These are phyloP conservation scores for Podotricha telesiphe DNA, from an alignment of 2,888 invertebrate species.

Conservation along the genomic window DNA sequence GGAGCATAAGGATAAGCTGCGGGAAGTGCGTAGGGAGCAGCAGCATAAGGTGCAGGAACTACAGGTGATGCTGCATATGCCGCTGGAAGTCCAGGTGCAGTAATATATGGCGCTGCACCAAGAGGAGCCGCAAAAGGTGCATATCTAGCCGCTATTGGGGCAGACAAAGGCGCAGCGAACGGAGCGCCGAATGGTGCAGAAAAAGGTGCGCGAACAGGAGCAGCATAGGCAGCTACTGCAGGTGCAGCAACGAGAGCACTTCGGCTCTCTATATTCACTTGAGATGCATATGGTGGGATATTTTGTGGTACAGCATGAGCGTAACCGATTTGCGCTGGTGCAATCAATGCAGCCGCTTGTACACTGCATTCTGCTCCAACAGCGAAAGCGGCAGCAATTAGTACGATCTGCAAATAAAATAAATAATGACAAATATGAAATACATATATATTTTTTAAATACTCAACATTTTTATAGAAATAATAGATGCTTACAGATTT, in stretches of 20 bases:
- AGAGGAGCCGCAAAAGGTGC: slow-evolving; percentile 44
- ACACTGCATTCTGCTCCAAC: slow-evolving; percentile 70
- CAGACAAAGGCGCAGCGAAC: slow-evolving; percentile 51
- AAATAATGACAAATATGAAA: slow-evolving; percentile 15
- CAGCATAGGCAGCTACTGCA: slow-evolving; percentile 40
- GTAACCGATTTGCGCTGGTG: slow-evolving; percentile 84
- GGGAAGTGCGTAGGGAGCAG: slow-evolving; percentile 45
- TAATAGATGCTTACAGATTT: slow-evolving; percentile 72
- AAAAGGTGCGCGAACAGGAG: slow-evolving; percentile 33
- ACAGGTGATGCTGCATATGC: slow-evolving; percentile 48
- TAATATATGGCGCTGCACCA: slow-evolving; percentile 49
- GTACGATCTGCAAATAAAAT: slow-evolving; percentile 67
- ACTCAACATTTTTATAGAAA: not conserved
- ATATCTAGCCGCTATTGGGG: slow-evolving; percentile 39
- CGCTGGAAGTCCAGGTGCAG: slow-evolving; percentile 45
- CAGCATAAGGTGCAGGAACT: slow-evolving; percentile 52
- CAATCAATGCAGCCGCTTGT: slow-evolving; percentile 69
- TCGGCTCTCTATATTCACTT: slow-evolving; percentile 82
- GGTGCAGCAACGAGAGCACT: slow-evolving; percentile 69
- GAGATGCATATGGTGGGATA: slow-evolving; percentile 85
- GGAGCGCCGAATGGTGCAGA: slow-evolving; percentile 51
- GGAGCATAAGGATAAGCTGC: slow-evolving; percentile 54
- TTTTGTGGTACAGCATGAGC: slow-evolving; percentile 85
- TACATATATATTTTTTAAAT: not conserved
- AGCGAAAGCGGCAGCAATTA: slow-evolving; percentile 69